Conservation (phyloP, 2,888 invertebrate species). For the Idaea aversata region DNA sequence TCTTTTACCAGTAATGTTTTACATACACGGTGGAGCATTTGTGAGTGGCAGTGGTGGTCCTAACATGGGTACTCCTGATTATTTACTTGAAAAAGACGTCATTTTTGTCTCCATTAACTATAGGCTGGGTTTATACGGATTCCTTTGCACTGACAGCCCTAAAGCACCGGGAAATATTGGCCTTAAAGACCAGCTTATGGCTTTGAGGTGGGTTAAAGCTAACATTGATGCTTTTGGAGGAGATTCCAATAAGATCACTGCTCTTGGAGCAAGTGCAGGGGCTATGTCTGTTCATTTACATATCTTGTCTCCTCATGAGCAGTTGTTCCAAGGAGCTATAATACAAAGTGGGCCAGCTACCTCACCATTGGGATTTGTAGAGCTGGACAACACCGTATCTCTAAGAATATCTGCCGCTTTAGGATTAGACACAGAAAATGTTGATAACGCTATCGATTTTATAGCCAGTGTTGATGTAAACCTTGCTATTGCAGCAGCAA, state of each 20-base stretch:
- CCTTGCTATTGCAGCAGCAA: slow-evolving; percentile 6
- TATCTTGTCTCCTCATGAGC: slow-evolving; percentile 30
- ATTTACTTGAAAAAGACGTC: slow-evolving; percentile 35
- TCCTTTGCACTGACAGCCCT: slow-evolving; percentile 38
- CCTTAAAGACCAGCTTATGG: slow-evolving; percentile 39
- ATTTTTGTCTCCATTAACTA: slow-evolving; percentile 42
- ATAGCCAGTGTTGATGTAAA: slow-evolving; percentile 16
- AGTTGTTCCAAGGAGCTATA: slow-evolving; percentile 32
- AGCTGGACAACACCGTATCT: slow-evolving; percentile 8
- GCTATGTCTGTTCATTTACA: slow-evolving; percentile 34
- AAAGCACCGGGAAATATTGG: slow-evolving; percentile 43
- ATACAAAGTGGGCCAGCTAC: slow-evolving; percentile 25
- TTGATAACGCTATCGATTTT: slow-evolving; percentile 20
- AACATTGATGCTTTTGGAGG: slow-evolving; percentile 45
- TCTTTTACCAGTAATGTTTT: slow-evolving; percentile 5
- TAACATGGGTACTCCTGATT: slow-evolving; percentile 26
- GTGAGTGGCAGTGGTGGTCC: slow-evolving; percentile 9
- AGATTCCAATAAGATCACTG: slow-evolving; percentile 34
- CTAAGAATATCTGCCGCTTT: slow-evolving; percentile 9
- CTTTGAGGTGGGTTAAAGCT: slow-evolving; percentile 39
- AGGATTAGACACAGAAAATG: slow-evolving; percentile 18
- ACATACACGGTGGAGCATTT: slow-evolving; percentile 19
- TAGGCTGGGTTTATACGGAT: slow-evolving; percentile 41
- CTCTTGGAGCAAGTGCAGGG: slow-evolving; percentile 42
- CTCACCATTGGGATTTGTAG: slow-evolving; percentile 10